Evolutionary conservation across 2,888 invertebrate genomes (phyloP), one percentile per base, ranked within the genome.

Genomic region (Nomada hirtipes): DNA sequence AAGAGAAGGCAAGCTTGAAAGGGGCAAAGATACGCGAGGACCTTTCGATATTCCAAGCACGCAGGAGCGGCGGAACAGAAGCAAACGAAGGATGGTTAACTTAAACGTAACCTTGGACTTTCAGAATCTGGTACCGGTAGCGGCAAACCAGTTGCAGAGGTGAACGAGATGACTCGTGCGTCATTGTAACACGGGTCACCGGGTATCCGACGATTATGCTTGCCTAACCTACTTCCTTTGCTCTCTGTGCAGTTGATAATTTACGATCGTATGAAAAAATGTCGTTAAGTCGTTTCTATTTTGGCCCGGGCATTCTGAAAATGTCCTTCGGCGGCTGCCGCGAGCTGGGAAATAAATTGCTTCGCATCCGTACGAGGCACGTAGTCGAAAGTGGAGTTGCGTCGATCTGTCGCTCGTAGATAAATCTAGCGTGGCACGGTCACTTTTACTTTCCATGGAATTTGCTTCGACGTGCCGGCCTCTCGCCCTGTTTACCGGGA

Each of bases 401-500:
- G 76, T 79, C 57, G 82, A 84, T 76, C 63, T 76, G 65, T 80
- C 61, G 78, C 64, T 70, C 61, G 61, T 67, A 79, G 79, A 82
- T 75, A 81, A 76, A 73, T 73, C 84, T 63, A 77, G 47, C 79
- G 76, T 73, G 68, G 76, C 72, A 82, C 80, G 76, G 83, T 90
- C 88, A 91, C 93, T 93, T 92, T 92, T 93, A 93, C 93, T 92
- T 93, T 93, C 90, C 87, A 89, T 79, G 90, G 91, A 92, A 92
- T 92, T 91, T 75, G 85, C 90, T 86, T 75, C 79, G 81, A 68
- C 83, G 80, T 65, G 80, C 74, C 68, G 83, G 76, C 73, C 84
- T 82, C 83, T 80, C 86, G 76, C 77, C 82, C 86, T 83, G 74
- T 82, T 88, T 82, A 79, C 76, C 47, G 67, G 74, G 73, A 76